Evolutionary conservation across 1,140 invertebrate species (phyloP).

Genomic region (Cydia splendana): DNA sequence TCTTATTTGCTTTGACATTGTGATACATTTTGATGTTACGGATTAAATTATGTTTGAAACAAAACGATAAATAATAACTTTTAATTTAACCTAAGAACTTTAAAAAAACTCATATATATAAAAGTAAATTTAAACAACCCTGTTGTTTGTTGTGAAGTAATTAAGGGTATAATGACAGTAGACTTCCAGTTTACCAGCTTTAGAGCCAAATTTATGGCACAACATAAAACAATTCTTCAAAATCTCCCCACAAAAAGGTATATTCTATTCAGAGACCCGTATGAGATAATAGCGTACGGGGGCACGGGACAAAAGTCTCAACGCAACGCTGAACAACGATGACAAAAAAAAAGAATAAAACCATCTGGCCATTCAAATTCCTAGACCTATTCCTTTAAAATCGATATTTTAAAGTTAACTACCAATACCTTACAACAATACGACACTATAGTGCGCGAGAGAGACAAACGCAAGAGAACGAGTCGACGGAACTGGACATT

Average conservation of each 20-base stretch:
- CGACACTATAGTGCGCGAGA: conserved; percentile 52
- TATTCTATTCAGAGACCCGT: conserved; percentile 61
- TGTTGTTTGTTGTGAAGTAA: conserved; percentile 44
- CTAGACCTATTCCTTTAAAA: conserved; percentile 62
- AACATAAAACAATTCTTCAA: conserved; percentile 77
- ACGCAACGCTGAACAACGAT: conserved; percentile 65
- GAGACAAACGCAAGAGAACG: conserved; percentile 49
- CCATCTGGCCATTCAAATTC: conserved; percentile 72
- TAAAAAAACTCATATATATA: background rate
- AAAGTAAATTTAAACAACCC: background rate
- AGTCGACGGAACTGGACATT: conserved; percentile 63
- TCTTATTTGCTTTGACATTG: background rate
- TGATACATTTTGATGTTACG: background rate
- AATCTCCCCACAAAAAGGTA: conserved; percentile 67
- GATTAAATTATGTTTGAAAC: background rate
- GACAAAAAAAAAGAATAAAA: conserved; percentile 64
- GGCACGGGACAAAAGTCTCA: conserved; percentile 69
- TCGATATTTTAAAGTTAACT: conserved; percentile 72
- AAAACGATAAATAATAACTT: background rate
- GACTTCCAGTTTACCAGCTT: conserved; percentile 48
- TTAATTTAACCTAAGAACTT: background rate
- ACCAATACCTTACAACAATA: conserved; percentile 65
- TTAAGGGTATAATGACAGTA: conserved; percentile 56
- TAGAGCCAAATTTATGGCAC: conserved; percentile 66
- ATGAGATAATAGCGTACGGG: conserved; percentile 71